phyloP scores from a whole-genome alignment of 2,888 invertebrate species.

The Agrilus mali region DNA sequence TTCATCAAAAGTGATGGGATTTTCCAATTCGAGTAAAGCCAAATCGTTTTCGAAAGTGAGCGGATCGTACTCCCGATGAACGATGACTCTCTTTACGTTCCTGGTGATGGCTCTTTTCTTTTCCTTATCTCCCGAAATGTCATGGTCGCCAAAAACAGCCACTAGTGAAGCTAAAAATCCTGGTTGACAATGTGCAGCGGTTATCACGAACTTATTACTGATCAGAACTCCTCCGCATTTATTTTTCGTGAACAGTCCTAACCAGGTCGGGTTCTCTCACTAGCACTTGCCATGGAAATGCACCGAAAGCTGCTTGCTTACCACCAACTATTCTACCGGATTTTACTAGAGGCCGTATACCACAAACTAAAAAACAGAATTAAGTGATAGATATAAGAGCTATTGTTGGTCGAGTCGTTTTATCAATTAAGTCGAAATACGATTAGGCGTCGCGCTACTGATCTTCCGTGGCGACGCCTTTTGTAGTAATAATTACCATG shows the following conservation, averaged over 20 bases:
- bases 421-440: neutral
- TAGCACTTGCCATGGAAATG: constrained; percentile 89
- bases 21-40: constrained; percentile 74
- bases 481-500: constrained; percentile 12
- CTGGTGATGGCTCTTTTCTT: constrained; percentile 63
- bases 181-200: constrained; percentile 91
- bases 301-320: constrained; percentile 72
- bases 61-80: constrained; percentile 79
- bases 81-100: constrained; percentile 77
- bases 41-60: constrained; percentile 87
- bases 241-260: constrained; percentile 87
- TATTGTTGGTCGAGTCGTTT: neutral
- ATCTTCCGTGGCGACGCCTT: neutral
- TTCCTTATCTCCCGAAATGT: constrained; percentile 76
- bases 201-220: constrained; percentile 73
- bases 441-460: too few species aligned
- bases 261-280: constrained; percentile 87
- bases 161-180: constrained; percentile 83
- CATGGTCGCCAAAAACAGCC: constrained; percentile 84
- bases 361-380: constrained; percentile 57
- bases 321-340: constrained; percentile 81
- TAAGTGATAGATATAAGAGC: neutral
- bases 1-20: constrained; percentile 68
- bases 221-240: constrained; percentile 93
- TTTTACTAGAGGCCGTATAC: constrained; percentile 68